Percentiles rank a stretch among this genome's conserved stretches.
phyloP scores from a whole-genome alignment of 2,888 invertebrate species.

The Griposia aprilina region DNA sequence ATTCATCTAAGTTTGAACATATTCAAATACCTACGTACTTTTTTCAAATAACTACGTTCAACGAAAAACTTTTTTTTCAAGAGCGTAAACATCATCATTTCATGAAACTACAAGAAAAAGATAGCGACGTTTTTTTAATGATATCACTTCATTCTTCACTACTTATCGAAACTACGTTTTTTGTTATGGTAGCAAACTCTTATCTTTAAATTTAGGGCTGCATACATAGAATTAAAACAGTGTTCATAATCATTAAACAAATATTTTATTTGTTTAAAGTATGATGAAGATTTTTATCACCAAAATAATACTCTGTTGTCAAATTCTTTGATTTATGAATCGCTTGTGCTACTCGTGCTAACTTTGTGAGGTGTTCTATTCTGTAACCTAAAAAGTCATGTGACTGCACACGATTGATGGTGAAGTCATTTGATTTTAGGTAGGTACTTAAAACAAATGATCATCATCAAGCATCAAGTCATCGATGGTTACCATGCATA shows the following conservation, averaged over 20 bases:
- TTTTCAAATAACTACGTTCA: neutral
- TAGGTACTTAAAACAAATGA: neutral
- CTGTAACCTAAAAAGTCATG: neutral
- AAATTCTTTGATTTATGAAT: slow-evolving; percentile 43
- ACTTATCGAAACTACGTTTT: slow-evolving; percentile 22
- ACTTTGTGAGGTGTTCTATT: neutral
- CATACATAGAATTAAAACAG: slow-evolving; percentile 41
- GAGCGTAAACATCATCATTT: neutral
- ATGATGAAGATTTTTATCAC: slow-evolving; percentile 33
- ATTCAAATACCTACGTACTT: neutral
- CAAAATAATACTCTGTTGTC: slow-evolving; percentile 23
- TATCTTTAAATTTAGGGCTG: slow-evolving; percentile 48
- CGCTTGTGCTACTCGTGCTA: neutral
- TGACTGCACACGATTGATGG: neutral
- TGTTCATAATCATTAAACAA: slow-evolving; percentile 46
- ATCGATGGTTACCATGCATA: neutral
- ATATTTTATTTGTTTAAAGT: slow-evolving; percentile 49
- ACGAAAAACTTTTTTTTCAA: neutral
- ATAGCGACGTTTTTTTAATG: slow-evolving; percentile 24
- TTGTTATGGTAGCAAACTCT: slow-evolving; percentile 36
- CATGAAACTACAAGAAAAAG: slow-evolving; percentile 9
- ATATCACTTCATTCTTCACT: slow-evolving; percentile 21
- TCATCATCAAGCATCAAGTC: neutral
- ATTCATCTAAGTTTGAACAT: neutral
- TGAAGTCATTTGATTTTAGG: no score